Conservation (phyloP, 2,113 vertebrate genomes). For the Festucalex cinctus region DNA sequence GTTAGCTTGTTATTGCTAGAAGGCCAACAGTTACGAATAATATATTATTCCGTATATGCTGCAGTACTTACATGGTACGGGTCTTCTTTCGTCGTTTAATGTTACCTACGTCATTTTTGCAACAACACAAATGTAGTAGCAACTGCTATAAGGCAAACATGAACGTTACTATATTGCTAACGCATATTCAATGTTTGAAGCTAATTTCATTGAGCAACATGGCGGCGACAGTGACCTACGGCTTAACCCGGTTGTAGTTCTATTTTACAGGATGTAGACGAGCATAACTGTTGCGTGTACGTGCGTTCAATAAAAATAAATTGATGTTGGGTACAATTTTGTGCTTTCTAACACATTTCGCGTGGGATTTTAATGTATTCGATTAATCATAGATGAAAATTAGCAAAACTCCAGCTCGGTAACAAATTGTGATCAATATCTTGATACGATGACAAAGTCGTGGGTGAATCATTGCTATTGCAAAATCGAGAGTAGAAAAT, state of each 20-base stretch:
- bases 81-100: constrained; percentile 32
- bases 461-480: neutral
- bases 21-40: constrained; percentile 40
- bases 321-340: neutral
- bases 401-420: neutral
- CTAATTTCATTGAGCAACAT: constrained; percentile 73
- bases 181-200: constrained; percentile 59
- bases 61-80: constrained; percentile 56
- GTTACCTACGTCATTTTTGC: constrained; percentile 59
- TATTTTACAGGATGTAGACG: constrained; percentile 3
- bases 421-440: neutral
- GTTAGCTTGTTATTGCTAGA: constrained; percentile 56
- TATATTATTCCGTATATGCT: constrained; percentile 19
- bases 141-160: constrained; percentile 23
- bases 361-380: neutral
- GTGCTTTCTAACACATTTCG: neutral
- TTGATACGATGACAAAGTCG: too few species aligned
- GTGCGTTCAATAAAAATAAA: neutral
- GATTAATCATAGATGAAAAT: neutral
- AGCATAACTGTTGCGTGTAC: too few species aligned
- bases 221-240: constrained; percentile 60
- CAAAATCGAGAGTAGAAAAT: neutral
- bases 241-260: constrained; percentile 59
- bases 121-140: constrained; percentile 32
- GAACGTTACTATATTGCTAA: constrained; percentile 54